Percentiles rank a stretch among this genome's conserved stretches.
Evolutionary conservation across 2,888 invertebrate genomes (phyloP).

Genomic region (Eristalinus sepulchralis): DNA sequence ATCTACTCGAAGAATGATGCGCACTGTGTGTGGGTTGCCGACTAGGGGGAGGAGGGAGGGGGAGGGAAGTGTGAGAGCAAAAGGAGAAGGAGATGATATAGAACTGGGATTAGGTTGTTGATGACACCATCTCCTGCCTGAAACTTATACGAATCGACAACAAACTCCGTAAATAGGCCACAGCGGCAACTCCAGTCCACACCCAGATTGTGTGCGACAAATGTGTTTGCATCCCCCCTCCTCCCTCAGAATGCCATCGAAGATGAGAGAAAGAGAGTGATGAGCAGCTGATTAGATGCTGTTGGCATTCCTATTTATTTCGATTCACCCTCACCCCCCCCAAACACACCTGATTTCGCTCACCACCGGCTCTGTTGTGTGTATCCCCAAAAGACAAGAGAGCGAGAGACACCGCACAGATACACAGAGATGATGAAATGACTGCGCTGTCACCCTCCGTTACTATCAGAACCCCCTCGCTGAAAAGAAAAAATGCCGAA

Average conservation of each 20-base stretch:
- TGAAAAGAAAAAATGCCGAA: conserved; percentile 11
- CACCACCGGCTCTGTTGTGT: background rate
- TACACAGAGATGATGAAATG: background rate
- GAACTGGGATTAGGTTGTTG: background rate
- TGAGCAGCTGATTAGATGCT: conserved; percentile 53
- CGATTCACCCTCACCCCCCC: background rate
- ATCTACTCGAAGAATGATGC: background rate
- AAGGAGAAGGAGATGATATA: background rate
- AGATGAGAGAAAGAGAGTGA: background rate
- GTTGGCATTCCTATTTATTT: conserved; percentile 28
- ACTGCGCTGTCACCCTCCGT: conserved; percentile 20
- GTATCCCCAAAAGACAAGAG: background rate
- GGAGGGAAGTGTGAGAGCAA: background rate
- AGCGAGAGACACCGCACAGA: background rate
- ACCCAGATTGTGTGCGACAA: background rate
- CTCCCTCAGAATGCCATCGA: background rate
- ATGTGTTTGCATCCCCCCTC: too few relatives aligned
- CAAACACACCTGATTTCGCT: background rate
- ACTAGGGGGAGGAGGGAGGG: background rate
- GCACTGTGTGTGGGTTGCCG: background rate
- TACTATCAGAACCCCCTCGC: background rate
- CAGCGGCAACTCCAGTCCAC: background rate
- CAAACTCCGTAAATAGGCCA: background rate
- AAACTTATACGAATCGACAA: background rate
- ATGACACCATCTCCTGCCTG: background rate